Conservation (phyloP, 2,888 invertebrate species). For the Mythimna lalbum region DNA sequence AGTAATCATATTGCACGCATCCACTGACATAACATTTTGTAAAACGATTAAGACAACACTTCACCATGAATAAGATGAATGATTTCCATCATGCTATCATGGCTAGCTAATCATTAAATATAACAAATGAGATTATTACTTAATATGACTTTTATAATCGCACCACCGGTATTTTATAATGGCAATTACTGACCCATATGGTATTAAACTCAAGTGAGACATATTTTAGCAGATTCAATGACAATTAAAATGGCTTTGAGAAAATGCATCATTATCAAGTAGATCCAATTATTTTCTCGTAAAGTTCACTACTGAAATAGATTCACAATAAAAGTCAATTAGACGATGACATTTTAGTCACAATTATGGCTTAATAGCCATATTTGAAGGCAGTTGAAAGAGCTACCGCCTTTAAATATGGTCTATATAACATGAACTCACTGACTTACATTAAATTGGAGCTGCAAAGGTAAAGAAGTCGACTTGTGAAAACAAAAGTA, state of each 20-base stretch:
- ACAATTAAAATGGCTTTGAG: constrained; percentile 11
- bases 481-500: too few relatives aligned
- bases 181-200: constrained; percentile 33
- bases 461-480: too few relatives aligned
- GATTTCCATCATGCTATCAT: neutral
- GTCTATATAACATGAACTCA: too few relatives aligned
- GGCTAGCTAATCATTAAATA: neutral
- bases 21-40: neutral
- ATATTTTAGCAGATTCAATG: constrained; percentile 9
- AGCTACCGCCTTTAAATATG: neutral
- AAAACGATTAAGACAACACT: neutral
- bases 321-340: constrained; percentile 40
- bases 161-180: constrained; percentile 10
- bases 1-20: too few relatives aligned
- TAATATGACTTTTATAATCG: constrained; percentile 18
- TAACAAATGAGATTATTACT: constrained; percentile 9
- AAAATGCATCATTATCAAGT: constrained; percentile 32
- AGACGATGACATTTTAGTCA: constrained; percentile 26
- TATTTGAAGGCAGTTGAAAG: neutral
- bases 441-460: too few relatives aligned
- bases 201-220: constrained; percentile 8
- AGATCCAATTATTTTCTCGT: constrained; percentile 17
- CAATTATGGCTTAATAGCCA: neutral
- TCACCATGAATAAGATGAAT: neutral
- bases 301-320: constrained; percentile 42